Evolutionary conservation across 1,140 invertebrate genomes (phyloP).

Genomic region (Doryteuthis pealeii): DNA sequence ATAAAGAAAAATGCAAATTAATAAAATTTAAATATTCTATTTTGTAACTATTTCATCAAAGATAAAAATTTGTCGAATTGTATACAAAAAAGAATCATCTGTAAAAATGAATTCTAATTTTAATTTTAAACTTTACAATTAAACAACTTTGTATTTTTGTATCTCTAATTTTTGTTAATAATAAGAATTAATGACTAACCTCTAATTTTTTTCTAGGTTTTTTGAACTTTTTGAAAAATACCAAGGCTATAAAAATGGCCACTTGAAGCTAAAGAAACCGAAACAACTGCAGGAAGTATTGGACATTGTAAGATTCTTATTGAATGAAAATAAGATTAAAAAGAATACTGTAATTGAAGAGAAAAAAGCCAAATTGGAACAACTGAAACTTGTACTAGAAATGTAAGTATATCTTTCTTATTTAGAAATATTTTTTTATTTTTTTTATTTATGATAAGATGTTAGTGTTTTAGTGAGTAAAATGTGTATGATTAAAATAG

Average conservation of each 20-base stretch:
- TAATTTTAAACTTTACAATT: no score
- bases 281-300: slow-evolving; percentile 93
- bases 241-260: slow-evolving; percentile 90
- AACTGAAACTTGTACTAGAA: slow-evolving; percentile 96
- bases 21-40: no score
- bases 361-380: slow-evolving; percentile 89
- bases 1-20: no score
- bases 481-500: slow-evolving; percentile 2
- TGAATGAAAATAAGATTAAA: slow-evolving; percentile 79
- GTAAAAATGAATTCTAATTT: no score
- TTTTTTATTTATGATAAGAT: no score
- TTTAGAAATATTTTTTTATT: neutral
- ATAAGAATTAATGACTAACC: no score
- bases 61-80: no score
- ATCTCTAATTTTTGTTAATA: no score
- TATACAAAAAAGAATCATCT: no score
- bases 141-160: no score
- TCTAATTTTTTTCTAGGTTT: slow-evolving; percentile 74
- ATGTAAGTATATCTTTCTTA: slow-evolving; percentile 72
- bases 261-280: slow-evolving; percentile 96
- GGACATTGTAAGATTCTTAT: slow-evolving; percentile 86
- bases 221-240: slow-evolving; percentile 99
- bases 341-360: slow-evolving; percentile 88
- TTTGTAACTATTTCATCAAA: no score
- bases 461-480: neutral